phyloP scores from a whole-genome alignment of 1,140 invertebrate genomes.

The Tetragonula clypearis region DNA sequence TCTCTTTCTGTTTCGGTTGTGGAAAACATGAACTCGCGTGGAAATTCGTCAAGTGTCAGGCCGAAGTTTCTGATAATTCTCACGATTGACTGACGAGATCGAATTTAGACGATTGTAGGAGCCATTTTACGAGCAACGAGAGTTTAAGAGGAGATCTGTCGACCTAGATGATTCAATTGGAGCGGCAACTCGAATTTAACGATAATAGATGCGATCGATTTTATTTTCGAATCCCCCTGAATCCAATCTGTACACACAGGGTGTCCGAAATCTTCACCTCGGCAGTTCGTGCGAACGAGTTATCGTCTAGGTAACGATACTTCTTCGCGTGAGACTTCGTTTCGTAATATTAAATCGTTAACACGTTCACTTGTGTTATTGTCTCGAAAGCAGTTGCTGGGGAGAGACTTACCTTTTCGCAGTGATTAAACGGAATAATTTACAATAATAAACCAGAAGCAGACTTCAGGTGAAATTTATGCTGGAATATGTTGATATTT shows the following conservation, averaged over 20 bases:
- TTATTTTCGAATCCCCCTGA: background rate
- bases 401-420: too few species aligned
- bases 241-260: background rate
- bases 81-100: background rate
- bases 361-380: too few species aligned
- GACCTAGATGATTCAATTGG: background rate
- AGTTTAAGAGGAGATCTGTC: background rate
- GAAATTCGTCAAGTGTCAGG: background rate
- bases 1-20: background rate
- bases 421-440: too few species aligned
- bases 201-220: background rate
- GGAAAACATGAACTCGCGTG: background rate
- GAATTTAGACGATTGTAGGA: background rate
- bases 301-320: too few species aligned
- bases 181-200: background rate
- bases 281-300: too few species aligned
- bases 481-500: too few species aligned
- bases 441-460: too few species aligned
- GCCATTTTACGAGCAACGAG: conserved; percentile 1
- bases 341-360: too few species aligned
- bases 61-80: background rate
- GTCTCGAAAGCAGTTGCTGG: too few species aligned
- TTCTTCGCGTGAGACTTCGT: too few species aligned
- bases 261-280: background rate
- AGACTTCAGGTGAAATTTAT: too few species aligned